Evolutionary conservation across 2,113 vertebrate genomes (phyloP), one percentile per base, ranked within the genome.

Genomic region (Protobothrops flavoviridis): DNA sequence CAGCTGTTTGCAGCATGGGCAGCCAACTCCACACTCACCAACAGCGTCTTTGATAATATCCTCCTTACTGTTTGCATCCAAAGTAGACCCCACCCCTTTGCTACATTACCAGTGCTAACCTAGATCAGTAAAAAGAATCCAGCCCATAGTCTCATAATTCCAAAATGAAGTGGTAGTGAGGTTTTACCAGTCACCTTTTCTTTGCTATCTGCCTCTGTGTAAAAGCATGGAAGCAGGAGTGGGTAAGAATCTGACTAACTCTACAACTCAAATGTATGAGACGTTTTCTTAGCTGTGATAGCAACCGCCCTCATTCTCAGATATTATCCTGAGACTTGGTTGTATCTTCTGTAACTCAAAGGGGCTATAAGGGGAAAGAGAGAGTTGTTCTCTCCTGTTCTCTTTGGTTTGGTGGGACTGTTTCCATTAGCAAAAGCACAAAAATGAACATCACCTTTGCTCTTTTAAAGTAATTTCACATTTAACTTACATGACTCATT

Each of bases 121-220:
- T 94, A 88, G 91, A 88, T 52, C 33, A n/a, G 88, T 92, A 48
- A 61, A 26, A 90, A 94, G 89, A 95, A 93, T 23, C 0, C 5
- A 89, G 89, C 48, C 33, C 53, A 88, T 90, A 50, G 90, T 94
- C 88, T 92, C 89, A 91, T 52, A 85, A 85, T 52, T 10, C 81
- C 85, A 89, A 93, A 96, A 92, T 4, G 0, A 94, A 95, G 52
- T 43, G 1, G 85, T 57, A 95, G 88, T 26, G 92, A 21, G 1
- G 29, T 87, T 56, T 8, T 89, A 4, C 85, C 90, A 56, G 6
- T 8, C 11, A 81, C 91, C 55, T 90, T 93, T 94, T 85, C 17
- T 95, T 91, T 92, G 5, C 24, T 92, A 81, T 61, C 52, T 92
- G 20, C n/a, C 69, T 93, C 56, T 93, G 92, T 91, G 92, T 93